These are phyloP conservation scores for Automeris io DNA, from an alignment of 2,888 invertebrate species.

Conservation along the genomic window DNA sequence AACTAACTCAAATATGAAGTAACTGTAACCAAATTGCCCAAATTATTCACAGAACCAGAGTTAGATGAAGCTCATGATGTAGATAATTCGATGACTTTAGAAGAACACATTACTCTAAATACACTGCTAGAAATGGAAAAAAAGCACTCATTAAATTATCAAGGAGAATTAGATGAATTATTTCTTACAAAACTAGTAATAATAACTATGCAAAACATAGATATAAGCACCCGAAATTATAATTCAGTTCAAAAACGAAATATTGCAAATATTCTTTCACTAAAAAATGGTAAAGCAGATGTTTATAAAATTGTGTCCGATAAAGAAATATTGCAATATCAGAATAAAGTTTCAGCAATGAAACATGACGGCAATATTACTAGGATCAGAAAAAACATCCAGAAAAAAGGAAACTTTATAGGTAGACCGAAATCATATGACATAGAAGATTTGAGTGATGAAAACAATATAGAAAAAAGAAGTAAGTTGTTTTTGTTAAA, in stretches of 20 bases:
- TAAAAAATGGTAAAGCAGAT: slow-evolving; percentile 11
- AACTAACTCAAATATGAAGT: background rate
- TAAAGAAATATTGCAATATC: slow-evolving; percentile 1
- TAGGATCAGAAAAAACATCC: slow-evolving; percentile 11
- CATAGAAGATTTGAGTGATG: slow-evolving; percentile 40
- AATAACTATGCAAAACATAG: slow-evolving; percentile 34
- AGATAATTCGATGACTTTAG: slow-evolving; percentile 34
- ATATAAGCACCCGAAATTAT: slow-evolving; percentile 22
- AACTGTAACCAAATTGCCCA: background rate
- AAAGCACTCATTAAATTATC: slow-evolving; percentile 34
- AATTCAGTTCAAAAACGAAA: slow-evolving; percentile 40
- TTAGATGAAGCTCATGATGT: slow-evolving; percentile 28
- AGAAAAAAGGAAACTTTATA: slow-evolving; percentile 30
- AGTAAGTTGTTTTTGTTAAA: slow-evolving; percentile 39
- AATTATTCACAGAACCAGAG: slow-evolving; percentile 39
- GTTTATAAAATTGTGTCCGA: slow-evolving; percentile 5
- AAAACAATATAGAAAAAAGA: slow-evolving; percentile 21
- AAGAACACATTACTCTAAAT: slow-evolving; percentile 46
- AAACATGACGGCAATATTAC: background rate
- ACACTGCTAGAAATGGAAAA: slow-evolving; percentile 47
- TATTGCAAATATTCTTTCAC: slow-evolving; percentile 20
- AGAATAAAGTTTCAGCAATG: background rate
- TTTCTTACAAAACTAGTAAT: slow-evolving; percentile 52
- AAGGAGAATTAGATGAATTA: slow-evolving; percentile 48
- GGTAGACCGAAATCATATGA: slow-evolving; percentile 56